Conservation (phyloP, 2,888 invertebrate species). For the Lathronympha strigana region DNA sequence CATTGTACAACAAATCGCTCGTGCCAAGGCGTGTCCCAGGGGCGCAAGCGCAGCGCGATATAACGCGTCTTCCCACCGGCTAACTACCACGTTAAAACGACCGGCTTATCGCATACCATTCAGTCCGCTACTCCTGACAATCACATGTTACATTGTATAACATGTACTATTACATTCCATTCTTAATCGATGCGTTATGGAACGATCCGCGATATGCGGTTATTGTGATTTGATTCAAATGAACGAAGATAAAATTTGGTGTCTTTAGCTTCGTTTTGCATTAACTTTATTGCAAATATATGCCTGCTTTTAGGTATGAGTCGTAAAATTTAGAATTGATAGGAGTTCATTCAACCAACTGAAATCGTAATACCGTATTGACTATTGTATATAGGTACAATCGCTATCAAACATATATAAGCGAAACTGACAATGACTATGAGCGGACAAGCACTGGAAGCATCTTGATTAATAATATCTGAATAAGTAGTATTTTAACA, state of each 20-base stretch:
- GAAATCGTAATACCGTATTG: neutral
- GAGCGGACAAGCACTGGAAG: too few species aligned
- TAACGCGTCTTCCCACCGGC: slow-evolving; percentile 39
- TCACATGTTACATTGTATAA: slow-evolving; percentile 22
- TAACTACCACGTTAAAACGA: slow-evolving; percentile 58
- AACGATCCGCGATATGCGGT: slow-evolving; percentile 23
- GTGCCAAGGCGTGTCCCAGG: slow-evolving; percentile 19
- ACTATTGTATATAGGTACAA: too few species aligned
- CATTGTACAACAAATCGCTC: slow-evolving; percentile 1
- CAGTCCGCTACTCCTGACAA: slow-evolving; percentile 53
- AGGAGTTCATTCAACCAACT: neutral
- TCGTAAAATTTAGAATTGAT: neutral
- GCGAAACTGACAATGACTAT: too few species aligned
- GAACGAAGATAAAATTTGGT: neutral
- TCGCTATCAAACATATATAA: too few species aligned
- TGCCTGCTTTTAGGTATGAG: neutral
- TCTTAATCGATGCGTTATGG: slow-evolving; percentile 37
- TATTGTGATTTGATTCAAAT: slow-evolving; percentile 23
- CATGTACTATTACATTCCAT: slow-evolving; percentile 39
- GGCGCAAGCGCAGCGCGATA: slow-evolving; percentile 16
- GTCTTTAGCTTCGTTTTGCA: neutral
- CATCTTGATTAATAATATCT: too few species aligned
- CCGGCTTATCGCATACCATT: slow-evolving; percentile 65
- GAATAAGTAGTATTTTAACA: too few species aligned
- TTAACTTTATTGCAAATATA: neutral